phyloP scores from a whole-genome alignment of 2,797 vertebrate genomes.

The Sebastes cheni region DNA sequence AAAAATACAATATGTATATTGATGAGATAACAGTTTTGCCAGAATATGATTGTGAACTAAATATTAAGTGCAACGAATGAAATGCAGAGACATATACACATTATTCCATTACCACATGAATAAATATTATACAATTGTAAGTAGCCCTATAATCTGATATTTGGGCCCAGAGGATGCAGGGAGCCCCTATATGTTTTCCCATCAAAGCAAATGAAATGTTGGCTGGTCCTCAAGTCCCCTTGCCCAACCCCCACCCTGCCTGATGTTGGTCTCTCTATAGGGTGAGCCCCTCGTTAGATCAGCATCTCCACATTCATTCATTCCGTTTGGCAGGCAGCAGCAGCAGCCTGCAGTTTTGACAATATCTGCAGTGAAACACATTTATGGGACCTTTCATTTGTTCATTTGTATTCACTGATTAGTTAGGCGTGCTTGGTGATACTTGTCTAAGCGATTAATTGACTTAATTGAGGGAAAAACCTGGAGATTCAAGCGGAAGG shows the following conservation, averaged over 20 bases:
- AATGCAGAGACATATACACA: neutral
- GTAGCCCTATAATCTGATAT: too few relatives aligned
- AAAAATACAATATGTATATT: too few relatives aligned
- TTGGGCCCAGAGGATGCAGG: neutral
- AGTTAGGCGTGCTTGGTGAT: neutral
- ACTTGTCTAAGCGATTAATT: neutral
- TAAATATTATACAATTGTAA: too few relatives aligned
- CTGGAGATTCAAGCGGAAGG: neutral
- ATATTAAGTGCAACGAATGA: neutral
- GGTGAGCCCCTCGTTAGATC: conserved; percentile 5
- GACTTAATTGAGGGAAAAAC: neutral
- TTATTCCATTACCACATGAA: neutral
- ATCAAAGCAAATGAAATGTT: conserved; percentile 29
- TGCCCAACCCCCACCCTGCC: conserved; percentile 42
- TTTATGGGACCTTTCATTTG: neutral
- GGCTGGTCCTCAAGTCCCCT: neutral
- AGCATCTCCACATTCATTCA: conserved; percentile 24
- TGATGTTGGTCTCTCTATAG: neutral
- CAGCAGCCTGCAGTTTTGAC: neutral
- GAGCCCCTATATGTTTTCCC: neutral
- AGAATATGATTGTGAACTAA: neutral
- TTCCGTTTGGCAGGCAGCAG: neutral
- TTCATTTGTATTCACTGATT: neutral
- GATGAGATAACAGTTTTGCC: too few relatives aligned
- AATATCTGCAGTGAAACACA: neutral